Conservation (phyloP, 2,888 invertebrate species). For the Petrophora chlorosata region DNA sequence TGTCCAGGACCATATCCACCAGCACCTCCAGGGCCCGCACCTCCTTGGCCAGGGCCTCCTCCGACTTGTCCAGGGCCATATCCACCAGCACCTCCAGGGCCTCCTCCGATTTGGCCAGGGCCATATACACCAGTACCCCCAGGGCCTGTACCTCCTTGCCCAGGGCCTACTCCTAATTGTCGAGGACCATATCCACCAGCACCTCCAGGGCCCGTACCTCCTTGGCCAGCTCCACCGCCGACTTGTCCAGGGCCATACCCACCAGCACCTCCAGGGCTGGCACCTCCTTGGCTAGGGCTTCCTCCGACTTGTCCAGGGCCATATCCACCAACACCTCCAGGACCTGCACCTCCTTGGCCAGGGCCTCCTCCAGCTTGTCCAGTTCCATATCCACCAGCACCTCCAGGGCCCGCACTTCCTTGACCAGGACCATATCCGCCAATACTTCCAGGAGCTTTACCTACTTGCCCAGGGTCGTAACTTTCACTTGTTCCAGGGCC, state of each 20-base stretch:
- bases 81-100: no score
- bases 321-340: slow-evolving; percentile 11
- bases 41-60: slow-evolving; percentile 28
- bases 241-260: slow-evolving; percentile 33
- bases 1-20: slow-evolving; percentile 15
- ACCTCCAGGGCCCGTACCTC: slow-evolving; percentile 1
- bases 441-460: background rate
- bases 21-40: background rate
- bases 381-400: slow-evolving; percentile 20
- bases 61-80: no score
- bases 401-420: slow-evolving; percentile 14
- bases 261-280: no score
- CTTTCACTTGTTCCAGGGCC: slow-evolving; percentile 4
- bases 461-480: slow-evolving; percentile 14
- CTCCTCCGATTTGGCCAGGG: slow-evolving; percentile 11
- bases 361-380: slow-evolving; percentile 24
- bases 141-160: no score
- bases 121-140: slow-evolving; percentile 10
- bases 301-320: slow-evolving; percentile 8
- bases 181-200: slow-evolving; percentile 13
- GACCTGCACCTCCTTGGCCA: slow-evolving; percentile 23
- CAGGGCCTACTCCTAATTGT: slow-evolving; percentile 1
- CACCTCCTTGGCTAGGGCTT: slow-evolving; percentile 13
- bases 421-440: background rate
- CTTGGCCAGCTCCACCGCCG: no score